phyloP scores from a whole-genome alignment of 2,113 vertebrate species.

The Dendrocopos noguchii region DNA sequence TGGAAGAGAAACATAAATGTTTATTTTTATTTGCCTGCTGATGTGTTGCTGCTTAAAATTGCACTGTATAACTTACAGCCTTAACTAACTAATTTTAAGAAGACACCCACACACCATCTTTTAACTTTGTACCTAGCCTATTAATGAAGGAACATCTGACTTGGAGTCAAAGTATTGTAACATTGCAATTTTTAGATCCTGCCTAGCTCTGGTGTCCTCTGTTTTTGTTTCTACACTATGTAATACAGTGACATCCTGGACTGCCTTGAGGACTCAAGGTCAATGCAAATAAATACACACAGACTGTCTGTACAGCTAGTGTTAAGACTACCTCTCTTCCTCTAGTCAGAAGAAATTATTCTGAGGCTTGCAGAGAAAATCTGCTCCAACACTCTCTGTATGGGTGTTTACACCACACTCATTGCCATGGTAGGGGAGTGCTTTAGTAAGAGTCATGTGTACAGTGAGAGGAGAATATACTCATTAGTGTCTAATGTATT shows the following conservation, averaged over 20 bases:
- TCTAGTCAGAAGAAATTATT: not conserved
- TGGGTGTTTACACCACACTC: not conserved
- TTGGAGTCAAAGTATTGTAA: not conserved
- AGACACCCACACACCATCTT: not conserved
- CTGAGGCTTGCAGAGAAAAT: not conserved
- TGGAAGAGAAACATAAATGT: conserved; percentile 19
- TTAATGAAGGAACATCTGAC: not conserved
- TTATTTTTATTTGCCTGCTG: conserved; percentile 33
- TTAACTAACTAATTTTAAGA: not conserved
- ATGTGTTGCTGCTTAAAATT: not conserved
- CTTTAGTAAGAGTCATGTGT: conserved; percentile 13
- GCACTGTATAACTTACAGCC: not conserved
- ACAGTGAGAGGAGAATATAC: conserved; percentile 36
- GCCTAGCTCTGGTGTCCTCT: not conserved
- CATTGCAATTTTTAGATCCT: not conserved
- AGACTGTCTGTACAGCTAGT: not conserved
- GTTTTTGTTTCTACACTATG: not conserved
- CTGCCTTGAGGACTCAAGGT: not conserved
- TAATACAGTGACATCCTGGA: not conserved
- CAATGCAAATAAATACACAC: not conserved
- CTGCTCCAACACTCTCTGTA: not conserved
- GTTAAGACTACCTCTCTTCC: not conserved
- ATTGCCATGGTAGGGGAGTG: not conserved
- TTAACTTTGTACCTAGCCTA: not conserved
- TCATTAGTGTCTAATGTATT: conserved; percentile 73